A percentile compares a stretch with the other conserved stretches of the same genome.
These are phyloP conservation scores for Mastacembelus armatus DNA, from an alignment of 2,797 vertebrate species.

Conservation along the genomic window DNA sequence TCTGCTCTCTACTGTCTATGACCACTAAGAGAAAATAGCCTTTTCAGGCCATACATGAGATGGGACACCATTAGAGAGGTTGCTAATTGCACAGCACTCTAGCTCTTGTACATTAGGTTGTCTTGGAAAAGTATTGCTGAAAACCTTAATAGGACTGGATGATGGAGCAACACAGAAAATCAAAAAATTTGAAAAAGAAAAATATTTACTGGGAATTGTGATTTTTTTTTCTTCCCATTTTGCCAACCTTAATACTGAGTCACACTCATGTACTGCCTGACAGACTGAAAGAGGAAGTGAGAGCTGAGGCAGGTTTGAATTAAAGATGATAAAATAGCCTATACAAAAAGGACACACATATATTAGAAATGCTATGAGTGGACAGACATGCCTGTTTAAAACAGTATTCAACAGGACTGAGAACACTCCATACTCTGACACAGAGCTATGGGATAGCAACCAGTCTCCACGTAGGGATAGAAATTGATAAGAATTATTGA, in stretches of 20 bases:
- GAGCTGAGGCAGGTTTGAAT: slow-evolving; percentile 22
- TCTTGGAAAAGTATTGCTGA: slow-evolving; percentile 59
- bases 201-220: slow-evolving; percentile 1
- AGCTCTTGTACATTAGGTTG: slow-evolving; percentile 57
- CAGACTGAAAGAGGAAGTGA: neutral
- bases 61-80: slow-evolving; percentile 68
- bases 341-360: neutral
- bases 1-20: slow-evolving; percentile 33
- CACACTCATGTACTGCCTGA: neutral
- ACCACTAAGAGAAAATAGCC: slow-evolving; percentile 67
- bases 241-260: neutral
- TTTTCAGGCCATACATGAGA: slow-evolving; percentile 61
- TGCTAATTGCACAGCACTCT: slow-evolving; percentile 76
- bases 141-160: slow-evolving; percentile 52
- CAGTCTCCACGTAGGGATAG: too few relatives aligned
- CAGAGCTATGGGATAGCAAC: too few relatives aligned
- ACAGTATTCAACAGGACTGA: neutral
- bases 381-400: neutral
- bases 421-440: too few relatives aligned
- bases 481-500: too few relatives aligned
- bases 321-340: slow-evolving; percentile 7
- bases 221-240: neutral
- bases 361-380: neutral
- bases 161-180: slow-evolving; percentile 27
- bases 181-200: neutral